Percentiles rank a stretch among this genome's conserved stretches.
phyloP scores from a whole-genome alignment of 2,113 vertebrate genomes.

The Rissa tridactyla region DNA sequence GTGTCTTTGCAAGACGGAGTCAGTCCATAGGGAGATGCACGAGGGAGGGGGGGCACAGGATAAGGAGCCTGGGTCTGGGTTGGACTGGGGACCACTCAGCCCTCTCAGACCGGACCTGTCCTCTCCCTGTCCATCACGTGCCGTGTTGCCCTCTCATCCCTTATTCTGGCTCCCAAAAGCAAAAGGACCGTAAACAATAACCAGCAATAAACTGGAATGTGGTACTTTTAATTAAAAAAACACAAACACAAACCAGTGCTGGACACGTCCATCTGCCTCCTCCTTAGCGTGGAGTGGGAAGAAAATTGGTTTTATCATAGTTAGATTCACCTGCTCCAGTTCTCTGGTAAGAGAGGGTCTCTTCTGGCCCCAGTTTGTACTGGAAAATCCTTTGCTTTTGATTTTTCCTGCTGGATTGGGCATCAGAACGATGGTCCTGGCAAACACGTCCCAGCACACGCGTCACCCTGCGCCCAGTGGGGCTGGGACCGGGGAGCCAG shows the following conservation, averaged over 20 bases:
- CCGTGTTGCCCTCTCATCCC: neutral
- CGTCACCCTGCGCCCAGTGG: neutral
- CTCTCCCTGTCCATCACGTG: neutral
- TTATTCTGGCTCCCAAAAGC: neutral
- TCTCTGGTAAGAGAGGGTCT: neutral
- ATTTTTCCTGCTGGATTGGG: neutral
- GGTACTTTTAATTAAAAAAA: neutral
- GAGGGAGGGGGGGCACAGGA: neutral
- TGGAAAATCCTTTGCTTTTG: neutral
- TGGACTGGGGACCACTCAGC: neutral
- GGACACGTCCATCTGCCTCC: neutral
- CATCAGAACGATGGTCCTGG: accelerated
- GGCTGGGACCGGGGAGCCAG: accelerated
- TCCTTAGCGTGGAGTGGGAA: neutral
- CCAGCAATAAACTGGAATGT: neutral
- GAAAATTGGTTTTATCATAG: neutral
- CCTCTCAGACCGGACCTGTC: neutral
- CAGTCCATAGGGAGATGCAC: neutral
- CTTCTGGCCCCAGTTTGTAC: neutral
- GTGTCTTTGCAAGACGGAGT: neutral
- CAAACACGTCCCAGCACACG: accelerated
- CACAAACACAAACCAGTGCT: neutral
- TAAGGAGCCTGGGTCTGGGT: neutral
- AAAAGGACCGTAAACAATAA: neutral
- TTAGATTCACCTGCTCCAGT: neutral